phyloP scores from a whole-genome alignment of 1,140 invertebrate genomes.

The Cephus cinctus region DNA sequence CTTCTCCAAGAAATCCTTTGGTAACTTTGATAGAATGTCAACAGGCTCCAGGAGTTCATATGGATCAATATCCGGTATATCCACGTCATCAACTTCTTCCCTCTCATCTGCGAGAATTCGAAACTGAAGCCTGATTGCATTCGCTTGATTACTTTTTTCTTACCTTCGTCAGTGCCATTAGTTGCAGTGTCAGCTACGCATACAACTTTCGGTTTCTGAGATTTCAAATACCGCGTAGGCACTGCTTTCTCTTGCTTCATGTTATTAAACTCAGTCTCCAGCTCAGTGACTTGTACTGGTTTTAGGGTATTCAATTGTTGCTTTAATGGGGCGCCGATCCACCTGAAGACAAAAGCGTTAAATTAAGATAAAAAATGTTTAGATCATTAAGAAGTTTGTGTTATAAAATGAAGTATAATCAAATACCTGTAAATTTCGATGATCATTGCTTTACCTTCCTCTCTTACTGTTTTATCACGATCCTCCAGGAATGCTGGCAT shows the following conservation, averaged over 20 bases:
- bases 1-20: constrained; percentile 96
- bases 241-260: constrained; percentile 68
- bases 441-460: constrained; percentile 85
- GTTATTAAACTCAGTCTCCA: constrained; percentile 83
- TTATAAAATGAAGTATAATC: neutral
- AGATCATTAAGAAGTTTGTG: constrained; percentile 12
- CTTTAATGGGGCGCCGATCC: constrained; percentile 86
- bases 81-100: constrained; percentile 60
- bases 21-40: constrained; percentile 88
- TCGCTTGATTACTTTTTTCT: constrained; percentile 12
- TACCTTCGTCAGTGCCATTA: constrained; percentile 54
- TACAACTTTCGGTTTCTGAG: constrained; percentile 79
- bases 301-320: constrained; percentile 84
- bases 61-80: constrained; percentile 77
- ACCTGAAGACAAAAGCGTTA: constrained; percentile 54
- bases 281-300: constrained; percentile 84
- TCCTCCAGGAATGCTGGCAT: constrained; percentile 83
- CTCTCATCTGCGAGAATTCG: constrained; percentile 52
- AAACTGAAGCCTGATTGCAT: constrained; percentile 9
- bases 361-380: constrained; percentile 1
- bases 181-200: constrained; percentile 59
- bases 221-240: constrained; percentile 80
- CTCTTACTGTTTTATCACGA: constrained; percentile 87
- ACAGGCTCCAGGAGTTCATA: constrained; percentile 90
- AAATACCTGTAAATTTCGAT: constrained; percentile 83